Conservation (phyloP, 2,888 invertebrate genomes). For the Notodonta dromedarius region DNA sequence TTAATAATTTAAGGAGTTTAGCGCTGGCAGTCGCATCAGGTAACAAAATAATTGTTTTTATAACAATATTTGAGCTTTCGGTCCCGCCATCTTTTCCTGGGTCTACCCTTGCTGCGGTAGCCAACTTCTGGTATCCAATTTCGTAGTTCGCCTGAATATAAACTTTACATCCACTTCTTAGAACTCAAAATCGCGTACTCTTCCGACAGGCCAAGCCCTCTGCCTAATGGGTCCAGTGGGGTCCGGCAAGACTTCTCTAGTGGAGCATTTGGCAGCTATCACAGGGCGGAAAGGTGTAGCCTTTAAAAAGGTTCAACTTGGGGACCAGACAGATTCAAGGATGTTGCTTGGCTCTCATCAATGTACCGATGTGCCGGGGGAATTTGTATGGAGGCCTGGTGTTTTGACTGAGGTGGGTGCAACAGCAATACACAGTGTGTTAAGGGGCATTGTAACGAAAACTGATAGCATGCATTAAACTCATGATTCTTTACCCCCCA, state of each 20-base stretch:
- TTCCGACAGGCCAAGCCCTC: conserved; percentile 85
- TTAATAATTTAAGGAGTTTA: conserved; percentile 89
- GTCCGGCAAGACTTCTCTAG: conserved; percentile 96
- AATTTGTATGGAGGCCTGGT: conserved; percentile 99
- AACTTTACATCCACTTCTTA: background rate
- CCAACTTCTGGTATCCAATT: too few relatives aligned
- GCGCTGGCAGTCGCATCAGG: conserved; percentile 92
- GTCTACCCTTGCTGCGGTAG: too few relatives aligned
- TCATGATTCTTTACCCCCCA: too few relatives aligned
- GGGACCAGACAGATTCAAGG: conserved; percentile 98
- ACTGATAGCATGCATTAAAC: too few relatives aligned
- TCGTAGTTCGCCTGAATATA: background rate
- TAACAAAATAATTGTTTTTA: conserved; percentile 40
- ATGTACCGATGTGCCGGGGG: conserved; percentile 98
- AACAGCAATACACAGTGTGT: background rate
- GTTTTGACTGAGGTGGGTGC: conserved; percentile 90
- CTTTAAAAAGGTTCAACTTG: conserved; percentile 94
- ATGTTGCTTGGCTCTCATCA: conserved; percentile 96
- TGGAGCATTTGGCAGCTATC: conserved; percentile 93
- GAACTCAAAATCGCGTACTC: background rate
- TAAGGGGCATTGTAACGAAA: too few relatives aligned
- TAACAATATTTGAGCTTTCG: too few relatives aligned
- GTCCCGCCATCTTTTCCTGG: too few relatives aligned
- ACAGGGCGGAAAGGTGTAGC: conserved; percentile 86
- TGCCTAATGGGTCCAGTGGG: conserved; percentile 95